A percentile compares a stretch with the other conserved stretches of the same genome.
Evolutionary conservation across 2,888 invertebrate genomes (phyloP).

Genomic region (Athetis lepigone): DNA sequence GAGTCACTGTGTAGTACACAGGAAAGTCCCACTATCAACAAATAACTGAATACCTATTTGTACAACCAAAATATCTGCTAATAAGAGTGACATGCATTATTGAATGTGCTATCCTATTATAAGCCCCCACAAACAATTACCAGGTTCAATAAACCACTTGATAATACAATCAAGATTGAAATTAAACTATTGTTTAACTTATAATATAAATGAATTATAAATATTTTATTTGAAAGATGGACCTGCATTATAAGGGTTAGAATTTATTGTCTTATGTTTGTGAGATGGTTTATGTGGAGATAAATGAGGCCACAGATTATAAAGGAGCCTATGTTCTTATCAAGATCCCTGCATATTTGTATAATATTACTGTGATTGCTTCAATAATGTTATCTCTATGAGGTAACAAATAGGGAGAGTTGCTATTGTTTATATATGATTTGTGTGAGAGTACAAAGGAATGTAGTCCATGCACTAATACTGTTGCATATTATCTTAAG

Average conservation of each 20-base stretch:
- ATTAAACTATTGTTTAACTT: no score
- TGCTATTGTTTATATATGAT: neutral
- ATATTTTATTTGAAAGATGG: no score
- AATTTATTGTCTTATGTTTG: no score
- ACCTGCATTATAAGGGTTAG: no score
- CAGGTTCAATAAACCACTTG: neutral
- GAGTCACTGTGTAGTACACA: constrained; percentile 21
- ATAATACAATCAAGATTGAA: neutral
- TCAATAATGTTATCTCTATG: neutral
- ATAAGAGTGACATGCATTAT: constrained; percentile 13
- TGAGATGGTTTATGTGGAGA: no score
- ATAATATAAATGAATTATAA: no score
- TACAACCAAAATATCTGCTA: constrained; percentile 14
- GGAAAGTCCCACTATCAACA: constrained; percentile 18
- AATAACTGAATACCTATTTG: constrained; percentile 31
- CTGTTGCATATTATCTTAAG: no score
- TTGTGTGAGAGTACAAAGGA: neutral
- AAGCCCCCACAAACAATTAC: neutral
- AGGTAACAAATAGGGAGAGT: neutral
- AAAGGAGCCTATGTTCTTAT: no score
- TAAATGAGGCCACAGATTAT: no score
- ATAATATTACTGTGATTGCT: neutral
- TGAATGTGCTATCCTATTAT: neutral
- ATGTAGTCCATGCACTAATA: no score
- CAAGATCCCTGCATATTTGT: no score